Base-by-base conservation (phyloP, 2,797 vertebrate species). In the Sebastes iracundus region DNA sequence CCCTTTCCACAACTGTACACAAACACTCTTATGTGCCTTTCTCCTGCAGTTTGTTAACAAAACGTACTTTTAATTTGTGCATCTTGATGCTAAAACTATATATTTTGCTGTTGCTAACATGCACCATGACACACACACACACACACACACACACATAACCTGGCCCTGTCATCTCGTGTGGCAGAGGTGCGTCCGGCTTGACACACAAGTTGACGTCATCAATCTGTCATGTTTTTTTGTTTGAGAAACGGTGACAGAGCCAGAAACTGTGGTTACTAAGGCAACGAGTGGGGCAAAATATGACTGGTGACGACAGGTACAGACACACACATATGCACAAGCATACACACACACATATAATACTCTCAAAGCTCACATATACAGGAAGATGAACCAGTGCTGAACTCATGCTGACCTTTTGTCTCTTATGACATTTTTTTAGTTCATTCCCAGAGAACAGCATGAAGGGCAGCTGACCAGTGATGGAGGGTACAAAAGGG, bases 211-310 rank as follows among this genome's bases (percentile, higher is more conserved):
- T 88, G 73, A 87, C 46, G 72, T 91, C 88, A 87, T 75, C 70
- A 25, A 63, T 80, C 75, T 56, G 60, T 85, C 77, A 72, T 70
- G 80, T 71, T 88, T 83, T 72, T 76, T 72, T 76, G 32, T 89
- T 84, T 79, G 65, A 83, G 56, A 83, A 77, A 61, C 68, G 58
- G 49, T 86, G 82, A 88, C 74, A 83, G 58, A 72, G 77, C 35
- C 62, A 80, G 59, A 82, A 86, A 80, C 49, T 53, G 74, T 42
- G 68, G 86, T 90, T 87, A 80, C 87, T 60, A 79, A 12, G 83
- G 86, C 80, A 89, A 89, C 74, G 1, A 80, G 66, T 1, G 6
- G 55, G 69, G 58, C 42, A 80, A 80, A 49, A 75, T 85, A 56
- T 56, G 56, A 79, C 69, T 61, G 55, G 42, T 52, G 66, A 85